These are phyloP conservation scores for Polymixis lichenea DNA, from an alignment of 2,888 invertebrate species.

Conservation along the genomic window DNA sequence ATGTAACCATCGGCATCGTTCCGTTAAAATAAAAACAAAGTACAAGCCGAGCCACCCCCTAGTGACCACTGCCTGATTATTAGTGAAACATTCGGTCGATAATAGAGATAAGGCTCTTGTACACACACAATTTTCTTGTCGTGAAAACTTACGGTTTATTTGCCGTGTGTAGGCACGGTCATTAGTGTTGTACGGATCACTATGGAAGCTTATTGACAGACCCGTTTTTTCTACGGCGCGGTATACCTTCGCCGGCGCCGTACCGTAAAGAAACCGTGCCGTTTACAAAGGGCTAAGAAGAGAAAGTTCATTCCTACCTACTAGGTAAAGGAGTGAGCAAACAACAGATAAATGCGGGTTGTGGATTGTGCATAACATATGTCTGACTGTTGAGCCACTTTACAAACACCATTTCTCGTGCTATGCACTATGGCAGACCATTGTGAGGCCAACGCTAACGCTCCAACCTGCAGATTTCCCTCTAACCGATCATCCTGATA, in stretches of 20 bases:
- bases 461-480: background rate
- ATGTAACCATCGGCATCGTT: background rate
- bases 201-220: background rate
- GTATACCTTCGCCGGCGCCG: background rate
- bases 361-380: no score
- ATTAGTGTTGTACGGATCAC: background rate
- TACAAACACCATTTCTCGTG: no score
- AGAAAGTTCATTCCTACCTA: background rate
- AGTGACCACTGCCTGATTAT: background rate
- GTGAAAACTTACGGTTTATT: no score
- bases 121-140: background rate
- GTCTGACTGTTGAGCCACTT: no score
- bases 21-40: background rate
- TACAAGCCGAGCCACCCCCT: background rate
- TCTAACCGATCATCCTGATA: background rate
- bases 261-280: background rate
- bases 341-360: no score
- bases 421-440: no score
- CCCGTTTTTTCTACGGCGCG: background rate
- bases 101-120: background rate
- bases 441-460: no score
- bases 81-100: background rate
- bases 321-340: background rate
- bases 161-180: background rate
- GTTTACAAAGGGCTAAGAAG: background rate